Evolutionary conservation across 2,888 invertebrate species (phyloP).

Genomic region (Hirtodrosophila alboralis): DNA sequence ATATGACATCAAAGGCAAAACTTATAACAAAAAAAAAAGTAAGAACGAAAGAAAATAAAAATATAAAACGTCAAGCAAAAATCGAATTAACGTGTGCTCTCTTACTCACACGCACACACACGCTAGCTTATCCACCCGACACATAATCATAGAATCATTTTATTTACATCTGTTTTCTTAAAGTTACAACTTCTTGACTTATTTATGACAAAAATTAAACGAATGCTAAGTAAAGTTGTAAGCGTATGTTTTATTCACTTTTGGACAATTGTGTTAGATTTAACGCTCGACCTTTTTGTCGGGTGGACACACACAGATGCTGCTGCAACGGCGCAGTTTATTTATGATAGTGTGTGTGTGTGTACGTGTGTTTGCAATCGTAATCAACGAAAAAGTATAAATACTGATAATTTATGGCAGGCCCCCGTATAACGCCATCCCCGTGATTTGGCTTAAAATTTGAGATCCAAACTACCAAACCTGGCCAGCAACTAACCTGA

Average conservation of each 20-base stretch:
- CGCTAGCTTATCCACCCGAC: not conserved
- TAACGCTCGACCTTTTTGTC: too few species aligned
- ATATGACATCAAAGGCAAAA: constrained; percentile 55
- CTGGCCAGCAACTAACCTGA: constrained; percentile 69
- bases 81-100: constrained; percentile 22
- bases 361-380: constrained; percentile 45
- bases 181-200: too few species aligned
- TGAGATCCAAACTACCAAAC: constrained; percentile 9
- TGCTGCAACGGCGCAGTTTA: constrained; percentile 58
- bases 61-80: constrained; percentile 3
- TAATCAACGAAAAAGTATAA: constrained; percentile 42
- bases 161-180: too few species aligned
- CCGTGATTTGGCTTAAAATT: constrained; percentile 2
- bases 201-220: too few species aligned
- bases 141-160: constrained; percentile 7
- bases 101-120: constrained; percentile 1
- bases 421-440: constrained; percentile 14
- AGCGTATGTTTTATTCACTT: too few species aligned
- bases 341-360: constrained; percentile 30
- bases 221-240: too few species aligned
- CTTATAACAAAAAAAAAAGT: constrained; percentile 28
- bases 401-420: constrained; percentile 27
- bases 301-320: constrained; percentile 5
- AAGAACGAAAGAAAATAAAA: constrained; percentile 31
- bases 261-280: too few species aligned